Conservation (phyloP, 1,140 invertebrate species). For the Bombyx mori region DNA sequence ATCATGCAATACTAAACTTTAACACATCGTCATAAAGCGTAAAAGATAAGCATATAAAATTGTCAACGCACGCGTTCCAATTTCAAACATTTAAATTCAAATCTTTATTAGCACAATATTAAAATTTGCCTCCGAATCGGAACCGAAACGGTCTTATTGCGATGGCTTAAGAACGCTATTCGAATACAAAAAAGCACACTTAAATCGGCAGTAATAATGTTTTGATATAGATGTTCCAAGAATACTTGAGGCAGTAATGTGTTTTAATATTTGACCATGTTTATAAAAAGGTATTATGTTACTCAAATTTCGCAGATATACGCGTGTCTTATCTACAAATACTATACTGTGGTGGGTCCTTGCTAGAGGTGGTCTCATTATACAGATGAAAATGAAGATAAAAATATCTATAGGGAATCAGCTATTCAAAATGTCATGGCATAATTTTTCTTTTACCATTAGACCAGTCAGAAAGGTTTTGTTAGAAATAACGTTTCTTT, state of each 20-base stretch:
- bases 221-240: constrained; percentile 55
- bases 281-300: constrained; percentile 15
- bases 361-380: constrained; percentile 25
- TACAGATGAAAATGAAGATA: constrained; percentile 9
- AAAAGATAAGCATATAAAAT: neutral
- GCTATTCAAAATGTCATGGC: no score
- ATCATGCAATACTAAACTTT: no score
- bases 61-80: constrained; percentile 28
- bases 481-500: no score
- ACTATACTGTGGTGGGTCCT: constrained; percentile 26
- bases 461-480: no score
- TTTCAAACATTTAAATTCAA: constrained; percentile 26
- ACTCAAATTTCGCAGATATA: constrained; percentile 44
- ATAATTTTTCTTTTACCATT: no score
- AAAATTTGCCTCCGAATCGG: neutral
- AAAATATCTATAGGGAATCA: no score
- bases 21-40: no score
- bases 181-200: neutral
- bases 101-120: constrained; percentile 9
- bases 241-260: constrained; percentile 42
- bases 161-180: neutral
- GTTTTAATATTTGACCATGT: constrained; percentile 33
- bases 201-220: constrained; percentile 17
- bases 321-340: constrained; percentile 29
- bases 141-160: neutral